These are phyloP conservation scores for Aramus guarauna DNA, from an alignment of 2,113 vertebrate genomes.

Conservation along the genomic window DNA sequence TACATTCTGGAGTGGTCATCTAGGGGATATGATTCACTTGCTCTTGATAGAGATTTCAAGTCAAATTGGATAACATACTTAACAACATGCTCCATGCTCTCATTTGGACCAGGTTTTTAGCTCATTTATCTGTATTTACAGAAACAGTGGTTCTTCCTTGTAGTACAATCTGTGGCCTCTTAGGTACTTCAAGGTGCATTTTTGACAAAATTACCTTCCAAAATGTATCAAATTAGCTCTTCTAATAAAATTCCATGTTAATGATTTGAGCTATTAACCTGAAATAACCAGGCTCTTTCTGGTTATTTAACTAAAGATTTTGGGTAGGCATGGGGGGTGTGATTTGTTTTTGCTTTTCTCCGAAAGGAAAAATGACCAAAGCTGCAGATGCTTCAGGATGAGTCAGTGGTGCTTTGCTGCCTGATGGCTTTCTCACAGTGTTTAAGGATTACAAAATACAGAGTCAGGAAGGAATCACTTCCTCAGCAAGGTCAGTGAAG, in stretches of 20 bases:
- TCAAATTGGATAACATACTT: neutral
- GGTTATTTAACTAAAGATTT: neutral
- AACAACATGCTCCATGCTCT: neutral
- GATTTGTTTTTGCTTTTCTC: neutral
- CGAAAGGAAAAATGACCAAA: neutral
- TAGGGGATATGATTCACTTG: neutral
- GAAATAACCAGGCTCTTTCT: neutral
- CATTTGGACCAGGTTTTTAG: neutral
- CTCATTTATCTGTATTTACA: neutral
- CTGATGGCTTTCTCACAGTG: neutral
- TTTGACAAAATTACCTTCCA: neutral
- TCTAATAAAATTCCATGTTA: neutral
- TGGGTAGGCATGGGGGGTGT: fast-evolving
- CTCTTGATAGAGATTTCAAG: neutral
- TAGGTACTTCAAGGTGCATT: neutral
- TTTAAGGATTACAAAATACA: neutral
- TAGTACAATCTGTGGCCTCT: neutral
- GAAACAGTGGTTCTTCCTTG: neutral
- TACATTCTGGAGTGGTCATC: neutral
- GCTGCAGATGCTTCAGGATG: neutral
- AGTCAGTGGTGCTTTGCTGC: neutral
- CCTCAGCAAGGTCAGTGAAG: neutral
- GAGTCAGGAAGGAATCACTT: fast-evolving
- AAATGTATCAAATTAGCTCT: neutral
- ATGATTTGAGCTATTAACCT: neutral